A percentile compares a stretch with the other conserved stretches of the same genome.
phyloP scores from a whole-genome alignment of 1,140 invertebrate genomes.

The Bemisia tabaci region DNA sequence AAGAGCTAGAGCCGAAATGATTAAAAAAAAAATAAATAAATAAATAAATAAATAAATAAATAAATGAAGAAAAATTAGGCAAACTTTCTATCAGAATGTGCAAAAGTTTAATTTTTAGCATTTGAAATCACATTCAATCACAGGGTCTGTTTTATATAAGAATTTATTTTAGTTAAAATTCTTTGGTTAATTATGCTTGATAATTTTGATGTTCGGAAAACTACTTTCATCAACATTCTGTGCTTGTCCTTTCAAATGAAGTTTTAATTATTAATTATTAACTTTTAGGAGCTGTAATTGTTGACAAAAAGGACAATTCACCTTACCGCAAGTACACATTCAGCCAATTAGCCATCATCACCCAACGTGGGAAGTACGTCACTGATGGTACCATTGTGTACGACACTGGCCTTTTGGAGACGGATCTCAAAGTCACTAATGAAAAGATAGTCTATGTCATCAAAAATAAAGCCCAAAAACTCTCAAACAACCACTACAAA shows the following conservation, averaged over 20 bases:
- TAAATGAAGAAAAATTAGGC: too few relatives aligned
- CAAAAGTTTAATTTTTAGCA: background rate
- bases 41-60: too few relatives aligned
- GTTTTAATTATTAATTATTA: too few relatives aligned
- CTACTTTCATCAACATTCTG: too few relatives aligned
- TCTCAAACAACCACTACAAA: background rate
- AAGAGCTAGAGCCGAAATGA: too few relatives aligned
- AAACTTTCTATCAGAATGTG: background rate
- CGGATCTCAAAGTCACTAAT: slow-evolving; percentile 37
- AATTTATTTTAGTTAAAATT: too few relatives aligned
- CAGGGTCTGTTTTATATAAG: too few relatives aligned
- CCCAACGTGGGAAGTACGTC: slow-evolving; percentile 28
- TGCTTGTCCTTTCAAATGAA: too few relatives aligned
- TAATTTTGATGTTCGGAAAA: too few relatives aligned
- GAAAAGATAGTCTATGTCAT: slow-evolving; percentile 29
- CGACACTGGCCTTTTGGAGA: slow-evolving; percentile 22
- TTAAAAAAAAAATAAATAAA: too few relatives aligned
- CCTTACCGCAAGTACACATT: slow-evolving; percentile 37
- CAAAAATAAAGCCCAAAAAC: background rate
- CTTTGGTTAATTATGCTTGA: too few relatives aligned
- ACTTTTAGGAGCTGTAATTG: slow-evolving; percentile 31
- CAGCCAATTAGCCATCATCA: slow-evolving; percentile 39
- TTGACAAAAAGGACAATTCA: slow-evolving; percentile 32
- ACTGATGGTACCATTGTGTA: slow-evolving; percentile 28
- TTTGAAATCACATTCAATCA: too few relatives aligned